Percentiles rank a stretch among this genome's conserved stretches.
phyloP scores from a whole-genome alignment of 2,888 invertebrate species.

The Sphaerolaimus hirsutus region DNA sequence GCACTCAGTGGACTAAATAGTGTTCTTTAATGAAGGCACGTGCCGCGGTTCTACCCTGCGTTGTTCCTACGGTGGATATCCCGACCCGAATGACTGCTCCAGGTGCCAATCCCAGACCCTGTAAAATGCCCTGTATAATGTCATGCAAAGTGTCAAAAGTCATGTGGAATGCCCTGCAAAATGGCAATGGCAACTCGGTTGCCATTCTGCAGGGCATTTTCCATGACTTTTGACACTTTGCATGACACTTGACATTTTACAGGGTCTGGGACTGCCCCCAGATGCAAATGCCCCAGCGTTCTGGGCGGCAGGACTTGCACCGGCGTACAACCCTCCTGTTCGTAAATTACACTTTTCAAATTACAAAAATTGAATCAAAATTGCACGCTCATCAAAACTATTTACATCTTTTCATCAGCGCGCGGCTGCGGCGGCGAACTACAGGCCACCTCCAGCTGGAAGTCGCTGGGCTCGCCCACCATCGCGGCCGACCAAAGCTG shows the following conservation, averaged over 20 bases:
- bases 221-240: too few species aligned
- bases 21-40: neutral
- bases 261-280: too few species aligned
- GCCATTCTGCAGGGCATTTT: too few species aligned
- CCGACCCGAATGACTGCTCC: neutral
- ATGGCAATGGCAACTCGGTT: too few species aligned
- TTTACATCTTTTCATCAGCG: neutral
- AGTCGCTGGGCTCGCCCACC: neutral
- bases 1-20: too few species aligned
- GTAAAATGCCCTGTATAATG: too few species aligned
- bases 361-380: too few species aligned
- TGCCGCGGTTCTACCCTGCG: neutral
- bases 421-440: neutral
- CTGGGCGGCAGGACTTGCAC: neutral
- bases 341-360: too few species aligned
- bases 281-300: neutral
- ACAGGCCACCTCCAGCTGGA: neutral
- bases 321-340: too few species aligned
- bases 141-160: too few species aligned
- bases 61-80: neutral
- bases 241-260: too few species aligned
- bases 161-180: too few species aligned
- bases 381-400: neutral
- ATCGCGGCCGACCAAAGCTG: neutral
- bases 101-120: neutral